Base-by-base conservation (phyloP, 2,113 vertebrate genomes). In the Platycercus adscitus region DNA sequence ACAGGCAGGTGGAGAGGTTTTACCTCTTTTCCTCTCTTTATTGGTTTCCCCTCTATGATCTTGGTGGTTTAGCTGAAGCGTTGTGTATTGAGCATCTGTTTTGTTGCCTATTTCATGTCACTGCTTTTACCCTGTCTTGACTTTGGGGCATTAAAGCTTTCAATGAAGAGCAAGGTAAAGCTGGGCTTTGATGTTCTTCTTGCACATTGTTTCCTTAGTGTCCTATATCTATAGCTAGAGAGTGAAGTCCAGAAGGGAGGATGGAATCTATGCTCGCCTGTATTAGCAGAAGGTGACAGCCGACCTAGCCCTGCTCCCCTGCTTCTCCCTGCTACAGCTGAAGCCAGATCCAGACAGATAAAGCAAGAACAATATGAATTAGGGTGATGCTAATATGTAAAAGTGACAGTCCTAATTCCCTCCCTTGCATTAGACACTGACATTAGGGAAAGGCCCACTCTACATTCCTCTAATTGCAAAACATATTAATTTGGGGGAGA, bases 181-280 rank as follows among this genome's bases (percentile, higher is more conserved):
- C 35, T 72, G 19, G 44, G 4, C 15, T 86, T 52, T 61, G 41
- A 16, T 81, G 41, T 23, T 87, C 63, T 70, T 49, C n/a, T 52
- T 65, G 29, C 13, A 15, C 31, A 10, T 33, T 61, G 8, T 26
- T 86, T 81, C 77, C 69, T 73, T 47, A 35, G 13, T n/a, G 49
- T 70, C 75, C 71, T 0, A 0, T 33, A 11, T 60, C 35, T 83
- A 37, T 28, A 69, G 17, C 24, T 37, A 6, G 35, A 58, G 33
- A 10, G 33, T 86, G 33, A 23, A 64, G 33, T 65, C 33, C 2
- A 8, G 35, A 39, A 15, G 11, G 73, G 49, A 77, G 44, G 15
- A 24, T 44, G 26, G n/a, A 65, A 60, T 73, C 0, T 1, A 16
- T 35, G 33, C 29, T 93, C 44, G 39, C 0, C 0, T 47, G 11